These are phyloP conservation scores for Condylura cristata DNA, from an alignment of 2,113 vertebrate species.

Conservation along the genomic window DNA sequence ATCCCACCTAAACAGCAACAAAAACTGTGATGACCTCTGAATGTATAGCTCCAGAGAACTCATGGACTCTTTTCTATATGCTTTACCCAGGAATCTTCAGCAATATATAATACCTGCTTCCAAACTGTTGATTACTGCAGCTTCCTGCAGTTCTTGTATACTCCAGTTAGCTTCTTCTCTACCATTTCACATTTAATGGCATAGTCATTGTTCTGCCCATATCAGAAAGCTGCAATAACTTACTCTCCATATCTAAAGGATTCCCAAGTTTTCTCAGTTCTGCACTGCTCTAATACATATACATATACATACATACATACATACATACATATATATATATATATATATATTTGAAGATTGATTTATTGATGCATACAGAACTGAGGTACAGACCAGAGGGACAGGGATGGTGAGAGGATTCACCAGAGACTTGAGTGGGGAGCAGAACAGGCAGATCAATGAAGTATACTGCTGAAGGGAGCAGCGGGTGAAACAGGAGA, in stretches of 20 bases:
- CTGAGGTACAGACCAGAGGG: too few relatives aligned
- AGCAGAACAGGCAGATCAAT: too few relatives aligned
- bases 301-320: too few relatives aligned
- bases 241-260: neutral
- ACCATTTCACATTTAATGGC: neutral
- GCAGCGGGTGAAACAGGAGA: too few relatives aligned
- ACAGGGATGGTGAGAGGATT: too few relatives aligned
- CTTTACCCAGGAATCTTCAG: neutral
- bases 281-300: neutral
- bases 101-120: neutral
- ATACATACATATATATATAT: too few relatives aligned
- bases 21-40: neutral
- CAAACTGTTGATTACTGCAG: neutral
- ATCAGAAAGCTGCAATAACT: neutral
- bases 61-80: neutral
- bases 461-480: too few relatives aligned
- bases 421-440: too few relatives aligned
- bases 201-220: neutral
- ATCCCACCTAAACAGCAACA: neutral
- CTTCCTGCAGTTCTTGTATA: neutral
- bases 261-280: neutral
- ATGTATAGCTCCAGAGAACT: neutral
- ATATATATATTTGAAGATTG: too few relatives aligned
- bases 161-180: neutral
- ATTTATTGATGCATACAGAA: too few relatives aligned